phyloP scores from a whole-genome alignment of 1,140 invertebrate species.

The Tribolium madens region DNA sequence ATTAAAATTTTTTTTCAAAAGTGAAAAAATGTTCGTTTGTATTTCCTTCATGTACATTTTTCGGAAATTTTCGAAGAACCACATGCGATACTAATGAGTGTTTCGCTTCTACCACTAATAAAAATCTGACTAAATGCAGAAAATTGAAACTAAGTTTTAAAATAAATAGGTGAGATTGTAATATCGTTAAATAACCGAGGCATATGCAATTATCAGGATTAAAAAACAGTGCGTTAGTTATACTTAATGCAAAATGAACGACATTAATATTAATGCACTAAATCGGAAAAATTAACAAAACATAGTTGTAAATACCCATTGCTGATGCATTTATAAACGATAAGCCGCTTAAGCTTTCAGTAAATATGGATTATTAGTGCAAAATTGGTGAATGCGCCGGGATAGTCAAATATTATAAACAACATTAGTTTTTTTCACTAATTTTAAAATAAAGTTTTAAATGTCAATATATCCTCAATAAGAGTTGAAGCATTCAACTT shows the following conservation, averaged over 20 bases:
- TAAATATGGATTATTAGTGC: neutral
- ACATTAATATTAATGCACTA: neutral
- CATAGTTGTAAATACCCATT: neutral
- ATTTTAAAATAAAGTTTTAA: no score
- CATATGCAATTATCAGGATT: neutral
- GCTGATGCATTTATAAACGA: neutral
- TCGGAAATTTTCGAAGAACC: neutral
- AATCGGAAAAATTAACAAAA: neutral
- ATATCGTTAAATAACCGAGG: neutral
- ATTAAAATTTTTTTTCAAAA: neutral
- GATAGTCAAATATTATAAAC: neutral
- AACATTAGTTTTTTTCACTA: neutral
- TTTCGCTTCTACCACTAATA: neutral
- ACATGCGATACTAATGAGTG: neutral
- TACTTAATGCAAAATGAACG: neutral
- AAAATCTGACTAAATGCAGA: neutral
- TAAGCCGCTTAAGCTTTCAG: neutral
- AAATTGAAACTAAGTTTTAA: no score
- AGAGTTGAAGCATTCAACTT: no score
- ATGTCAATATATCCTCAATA: no score
- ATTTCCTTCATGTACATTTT: neutral
- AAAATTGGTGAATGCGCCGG: constrained; percentile 18
- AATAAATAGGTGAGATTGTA: neutral
- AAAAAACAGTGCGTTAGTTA: neutral
- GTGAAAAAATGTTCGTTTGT: neutral